Percentiles rank a stretch among this genome's conserved stretches.
phyloP scores from a whole-genome alignment of 2,113 vertebrate genomes.

The Andinoacara biseriatus region DNA sequence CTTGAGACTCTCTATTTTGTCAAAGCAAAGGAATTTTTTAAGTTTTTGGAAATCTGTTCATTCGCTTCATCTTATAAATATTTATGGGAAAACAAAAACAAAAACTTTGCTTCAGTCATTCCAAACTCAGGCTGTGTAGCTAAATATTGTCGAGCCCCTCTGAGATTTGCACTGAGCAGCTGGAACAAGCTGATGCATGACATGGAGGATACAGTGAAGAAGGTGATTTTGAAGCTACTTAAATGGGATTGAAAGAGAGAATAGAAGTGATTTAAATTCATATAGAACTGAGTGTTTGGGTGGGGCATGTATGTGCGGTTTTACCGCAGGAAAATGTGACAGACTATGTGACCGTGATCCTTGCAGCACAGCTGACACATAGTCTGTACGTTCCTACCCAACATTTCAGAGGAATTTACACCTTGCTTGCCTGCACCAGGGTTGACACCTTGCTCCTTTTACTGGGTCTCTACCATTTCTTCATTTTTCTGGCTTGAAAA shows the following conservation, averaged over 20 bases:
- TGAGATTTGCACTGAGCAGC: background rate
- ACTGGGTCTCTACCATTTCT: background rate
- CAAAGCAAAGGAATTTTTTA: background rate
- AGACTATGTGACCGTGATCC: constrained; percentile 31
- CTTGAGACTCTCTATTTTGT: background rate
- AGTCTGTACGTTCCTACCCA: background rate
- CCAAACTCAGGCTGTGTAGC: background rate
- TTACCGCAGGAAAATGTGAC: constrained; percentile 9
- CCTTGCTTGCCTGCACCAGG: background rate
- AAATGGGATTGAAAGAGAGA: background rate
- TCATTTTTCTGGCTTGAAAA: background rate
- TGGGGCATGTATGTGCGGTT: background rate
- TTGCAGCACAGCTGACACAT: constrained; percentile 14
- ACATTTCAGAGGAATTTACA: background rate
- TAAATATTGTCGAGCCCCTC: background rate
- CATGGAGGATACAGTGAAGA: background rate
- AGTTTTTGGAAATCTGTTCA: background rate
- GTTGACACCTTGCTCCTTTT: background rate
- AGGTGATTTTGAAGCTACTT: background rate
- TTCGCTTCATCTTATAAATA: background rate
- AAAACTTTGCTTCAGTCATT: background rate
- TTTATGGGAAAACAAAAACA: background rate
- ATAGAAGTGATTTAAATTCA: background rate
- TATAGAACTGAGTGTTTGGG: background rate
- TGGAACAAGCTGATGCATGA: constrained; percentile 9